Conservation (phyloP, 2,888 invertebrate genomes). For the Ctenicera cuprea region DNA sequence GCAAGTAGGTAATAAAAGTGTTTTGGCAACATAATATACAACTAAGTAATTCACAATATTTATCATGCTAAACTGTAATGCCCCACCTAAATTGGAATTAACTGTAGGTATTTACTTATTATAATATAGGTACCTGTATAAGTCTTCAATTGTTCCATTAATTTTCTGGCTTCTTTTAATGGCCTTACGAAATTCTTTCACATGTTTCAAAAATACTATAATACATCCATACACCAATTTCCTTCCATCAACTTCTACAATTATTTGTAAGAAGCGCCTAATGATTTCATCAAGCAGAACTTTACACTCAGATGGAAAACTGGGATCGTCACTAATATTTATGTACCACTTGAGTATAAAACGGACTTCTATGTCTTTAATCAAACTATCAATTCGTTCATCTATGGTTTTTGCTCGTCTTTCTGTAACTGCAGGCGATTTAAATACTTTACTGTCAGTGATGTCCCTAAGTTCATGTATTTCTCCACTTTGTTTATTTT, state of each 20-base stretch:
- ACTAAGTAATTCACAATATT: too few relatives aligned
- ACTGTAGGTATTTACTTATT: too few relatives aligned
- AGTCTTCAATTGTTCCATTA: constrained; percentile 71
- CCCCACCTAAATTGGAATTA: too few relatives aligned
- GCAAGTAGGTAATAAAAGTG: too few relatives aligned
- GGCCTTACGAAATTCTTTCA: constrained; percentile 79
- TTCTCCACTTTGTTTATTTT: not conserved
- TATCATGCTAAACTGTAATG: too few relatives aligned
- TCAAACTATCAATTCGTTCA: constrained; percentile 65
- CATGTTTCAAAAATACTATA: constrained; percentile 76
- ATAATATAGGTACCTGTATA: constrained; percentile 76
- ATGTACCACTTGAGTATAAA: constrained; percentile 74
- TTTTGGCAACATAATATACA: too few relatives aligned
- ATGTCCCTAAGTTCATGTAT: not conserved
- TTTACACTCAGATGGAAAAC: constrained; percentile 71
- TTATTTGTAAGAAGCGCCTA: constrained; percentile 68
- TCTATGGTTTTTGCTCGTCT: constrained; percentile 52
- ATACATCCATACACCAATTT: constrained; percentile 71
- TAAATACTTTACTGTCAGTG: constrained; percentile 20
- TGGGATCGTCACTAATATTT: constrained; percentile 72
- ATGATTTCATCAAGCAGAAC: constrained; percentile 71
- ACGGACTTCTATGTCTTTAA: constrained; percentile 72
- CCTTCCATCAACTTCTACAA: constrained; percentile 69
- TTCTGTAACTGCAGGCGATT: not conserved
- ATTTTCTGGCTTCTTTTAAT: constrained; percentile 76